Percentiles rank a stretch among this genome's conserved stretches.
These are phyloP conservation scores for Ruditapes philippinarum DNA, from an alignment of 1,140 invertebrate genomes.

Conservation along the genomic window DNA sequence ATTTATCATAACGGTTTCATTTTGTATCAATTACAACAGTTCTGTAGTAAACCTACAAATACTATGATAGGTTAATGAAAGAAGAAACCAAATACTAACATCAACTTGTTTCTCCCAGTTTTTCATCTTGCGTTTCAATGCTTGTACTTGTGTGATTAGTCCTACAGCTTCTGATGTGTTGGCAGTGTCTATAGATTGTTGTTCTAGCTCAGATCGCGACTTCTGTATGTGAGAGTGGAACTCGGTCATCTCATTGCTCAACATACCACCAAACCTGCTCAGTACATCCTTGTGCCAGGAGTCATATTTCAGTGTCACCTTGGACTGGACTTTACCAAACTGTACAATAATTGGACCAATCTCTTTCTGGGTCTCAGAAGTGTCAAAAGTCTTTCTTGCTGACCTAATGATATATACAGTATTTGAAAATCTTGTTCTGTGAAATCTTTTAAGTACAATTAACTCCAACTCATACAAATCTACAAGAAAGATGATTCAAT, in stretches of 20 bases:
- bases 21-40: too few species aligned
- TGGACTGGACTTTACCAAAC: slow-evolving; percentile 98
- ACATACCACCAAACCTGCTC: slow-evolving; percentile 97
- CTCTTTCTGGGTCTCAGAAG: slow-evolving; percentile 97
- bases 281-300: slow-evolving; percentile 99
- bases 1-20: too few species aligned
- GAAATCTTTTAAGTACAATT: too few species aligned
- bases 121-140: slow-evolving; percentile 97
- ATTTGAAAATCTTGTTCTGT: too few species aligned
- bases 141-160: slow-evolving; percentile 99
- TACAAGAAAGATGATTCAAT: too few species aligned
- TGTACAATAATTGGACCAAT: slow-evolving; percentile 99
- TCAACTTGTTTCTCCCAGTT: slow-evolving; percentile 91
- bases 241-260: slow-evolving; percentile 96
- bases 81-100: slow-evolving; percentile 74
- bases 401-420: slow-evolving; percentile 90
- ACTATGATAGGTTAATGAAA: too few species aligned
- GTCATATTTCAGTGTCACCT: slow-evolving; percentile 99
- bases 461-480: too few species aligned
- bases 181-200: slow-evolving; percentile 99
- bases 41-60: too few species aligned
- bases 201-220: slow-evolving; percentile 97
- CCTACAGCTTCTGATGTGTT: slow-evolving; percentile 99
- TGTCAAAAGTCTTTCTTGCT: slow-evolving; percentile 99
- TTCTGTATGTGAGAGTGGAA: slow-evolving; percentile 96